Evolutionary conservation across 2,113 vertebrate species (phyloP), one percentile per base, ranked within the genome.

Genomic region (Thamnophis sirtalis): DNA sequence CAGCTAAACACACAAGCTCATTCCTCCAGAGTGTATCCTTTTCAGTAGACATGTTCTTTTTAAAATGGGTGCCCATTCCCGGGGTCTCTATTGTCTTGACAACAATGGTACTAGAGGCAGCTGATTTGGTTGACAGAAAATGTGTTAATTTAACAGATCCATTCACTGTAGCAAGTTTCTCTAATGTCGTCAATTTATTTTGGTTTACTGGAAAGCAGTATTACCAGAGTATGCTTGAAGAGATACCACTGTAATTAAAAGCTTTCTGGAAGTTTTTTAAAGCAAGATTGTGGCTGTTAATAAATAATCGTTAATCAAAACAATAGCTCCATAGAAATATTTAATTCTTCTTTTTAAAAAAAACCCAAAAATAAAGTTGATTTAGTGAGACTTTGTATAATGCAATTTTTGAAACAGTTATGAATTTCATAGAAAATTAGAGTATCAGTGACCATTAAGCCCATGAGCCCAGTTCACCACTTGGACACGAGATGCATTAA

Each of bases 61-160:
- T 97, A 97, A 80, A 80, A 97, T 97, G 95, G 97, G 96, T 96
- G 96, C 95, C 94, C 94, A 95, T 97, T 97, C 93, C 96, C 95
- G 91, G 95, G 94, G 95, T 95, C 95, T 95, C 95, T 95, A 97
- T 97, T 98, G 97, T 97, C 96, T 97, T 95, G 96, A 93, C 94
- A 96, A 97, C 97, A 98, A 93, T 97, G 93, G 95, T 94, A 93
- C 94, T 93, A 93, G 96, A 96, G 97, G 96, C 96, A 96, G 96
- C 97, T 97, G 97, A 97, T 97, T 97, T 97, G 96, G 95, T 96
- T 97, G 96, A 97, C 96, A 96, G 97, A 97, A 97, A 97, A 96
- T 96, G 94, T 97, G 97, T 97, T 97, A 97, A 97, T 97, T 97
- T 96, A 97, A 96, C 96, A 97, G 96, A 97, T 97, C 94, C 96